phyloP scores from a whole-genome alignment of 2,888 invertebrate species.

The Incurvaria masculella region DNA sequence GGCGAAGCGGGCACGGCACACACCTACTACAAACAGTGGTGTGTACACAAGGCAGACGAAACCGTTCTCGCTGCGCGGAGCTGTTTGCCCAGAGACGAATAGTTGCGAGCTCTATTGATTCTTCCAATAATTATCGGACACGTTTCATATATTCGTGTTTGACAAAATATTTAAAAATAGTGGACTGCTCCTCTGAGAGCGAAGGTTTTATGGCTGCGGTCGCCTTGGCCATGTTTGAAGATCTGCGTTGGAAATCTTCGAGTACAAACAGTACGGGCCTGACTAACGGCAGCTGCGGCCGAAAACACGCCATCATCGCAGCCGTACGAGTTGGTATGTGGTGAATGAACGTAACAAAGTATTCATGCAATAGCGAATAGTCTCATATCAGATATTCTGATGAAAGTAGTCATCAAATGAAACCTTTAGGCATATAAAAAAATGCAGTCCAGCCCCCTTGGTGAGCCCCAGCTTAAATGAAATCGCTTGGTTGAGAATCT shows the following conservation, averaged over 20 bases:
- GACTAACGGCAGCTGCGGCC: not conserved
- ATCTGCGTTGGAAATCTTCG: not conserved
- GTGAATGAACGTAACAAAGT: no score
- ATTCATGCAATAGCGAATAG: no score
- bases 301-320: no score
- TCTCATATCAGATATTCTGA: no score
- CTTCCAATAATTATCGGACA: constrained; percentile 58
- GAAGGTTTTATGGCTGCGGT: not conserved
- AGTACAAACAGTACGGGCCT: not conserved
- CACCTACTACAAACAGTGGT: not conserved
- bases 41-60: constrained; percentile 1
- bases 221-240: not conserved
- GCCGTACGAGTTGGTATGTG: no score
- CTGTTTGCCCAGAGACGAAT: constrained; percentile 46
- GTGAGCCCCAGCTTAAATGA: no score
- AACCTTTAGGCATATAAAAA: no score
- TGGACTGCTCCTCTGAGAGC: constrained; percentile 11
- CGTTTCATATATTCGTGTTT: constrained; percentile 53
- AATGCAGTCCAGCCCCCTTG: no score
- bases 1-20: not conserved
- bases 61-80: constrained; percentile 17
- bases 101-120: constrained; percentile 52
- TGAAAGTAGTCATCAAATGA: no score
- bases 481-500: no score
- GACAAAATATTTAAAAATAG: constrained; percentile 41